Evolutionary conservation across 2,113 vertebrate genomes (phyloP), one percentile per base, ranked within the genome.

Genomic region (Trochalopteron elliotii): DNA sequence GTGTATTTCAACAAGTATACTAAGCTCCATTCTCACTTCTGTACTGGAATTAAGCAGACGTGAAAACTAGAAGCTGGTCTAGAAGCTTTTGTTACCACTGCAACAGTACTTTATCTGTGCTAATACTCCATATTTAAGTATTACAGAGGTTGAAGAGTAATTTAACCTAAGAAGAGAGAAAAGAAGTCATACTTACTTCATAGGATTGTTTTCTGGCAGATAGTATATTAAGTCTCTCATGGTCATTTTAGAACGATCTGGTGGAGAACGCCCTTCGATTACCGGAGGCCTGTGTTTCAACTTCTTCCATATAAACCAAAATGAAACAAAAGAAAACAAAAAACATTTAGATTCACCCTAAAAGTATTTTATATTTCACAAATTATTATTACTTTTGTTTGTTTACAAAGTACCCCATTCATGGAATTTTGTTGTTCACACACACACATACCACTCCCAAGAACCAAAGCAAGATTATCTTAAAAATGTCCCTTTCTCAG

Each of bases 171-270:
- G 18, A 77, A 89, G 8, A 85, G 9, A 71, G 17, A 75, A 64
- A 45, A 27, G 45, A 30, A 67, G 64, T 65, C 45, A 72, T 59
- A 98, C 99, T 98, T 98, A 99, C 99, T 97, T 98, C 99, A 99
- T 99, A 22, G 99, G 99, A 97, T 99, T 99, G 37, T 98, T 98
- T 77, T 97, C 83, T 15, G 99, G 99, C 17, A 99, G 96, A 87
- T 99, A 99, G 96, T 99, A 99, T 96, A 99, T 99, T 49, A 99
- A 98, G 87, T 99, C 99, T 94, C 99, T 98, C 99, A 99, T 99
- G 30, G 98, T 99, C 99, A 99, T 99, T 98, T 99, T 99, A 94
- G 99, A 98, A 83, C 98, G 99, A 97, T 99, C 99, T 89, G 97
- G 97, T 75, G 95, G 97, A 47, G 71, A 92, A 64, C 87, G 93